Conservation (phyloP, 1,140 invertebrate genomes). For the Neodiprion pinetum region DNA sequence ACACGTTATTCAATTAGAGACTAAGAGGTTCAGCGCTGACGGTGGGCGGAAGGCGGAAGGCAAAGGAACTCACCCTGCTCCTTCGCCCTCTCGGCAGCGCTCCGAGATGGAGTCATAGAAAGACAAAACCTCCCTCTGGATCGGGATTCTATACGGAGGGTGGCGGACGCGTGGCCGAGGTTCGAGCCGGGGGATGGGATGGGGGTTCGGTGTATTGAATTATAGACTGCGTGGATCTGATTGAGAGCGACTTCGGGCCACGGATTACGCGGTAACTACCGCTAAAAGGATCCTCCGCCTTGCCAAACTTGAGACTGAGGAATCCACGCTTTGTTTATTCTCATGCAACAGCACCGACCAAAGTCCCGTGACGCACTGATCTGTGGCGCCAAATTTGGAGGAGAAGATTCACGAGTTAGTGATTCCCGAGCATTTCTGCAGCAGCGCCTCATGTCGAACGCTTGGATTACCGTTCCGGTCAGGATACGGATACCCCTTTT, state of each 20-base stretch:
- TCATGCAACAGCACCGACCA: background rate
- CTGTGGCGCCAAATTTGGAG: too few relatives aligned
- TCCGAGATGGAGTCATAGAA: conserved; percentile 38
- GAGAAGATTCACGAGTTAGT: too few relatives aligned
- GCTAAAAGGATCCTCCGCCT: conserved; percentile 34
- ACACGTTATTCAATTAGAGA: conserved; percentile 54
- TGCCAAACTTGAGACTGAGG: conserved; percentile 6
- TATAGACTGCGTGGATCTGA: conserved; percentile 46
- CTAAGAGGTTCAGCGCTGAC: conserved; percentile 46
- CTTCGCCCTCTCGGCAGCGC: conserved; percentile 33
- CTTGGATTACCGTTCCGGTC: too few relatives aligned
- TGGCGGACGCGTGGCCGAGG: background rate
- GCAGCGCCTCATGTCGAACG: too few relatives aligned
- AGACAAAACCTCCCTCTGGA: conserved; percentile 43
- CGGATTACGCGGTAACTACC: conserved; percentile 45
- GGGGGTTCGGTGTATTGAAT: conserved; percentile 53
- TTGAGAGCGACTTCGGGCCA: conserved; percentile 44
- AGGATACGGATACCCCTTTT: too few relatives aligned
- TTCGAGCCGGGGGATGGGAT: conserved; percentile 26
- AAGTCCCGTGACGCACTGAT: too few relatives aligned
- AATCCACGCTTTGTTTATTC: background rate
- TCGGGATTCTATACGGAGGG: conserved; percentile 22
- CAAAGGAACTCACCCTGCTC: conserved; percentile 28
- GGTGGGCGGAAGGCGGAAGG: conserved; percentile 27
- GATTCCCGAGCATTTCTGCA: too few relatives aligned